Conservation (phyloP, 2,888 invertebrate genomes). For the Sepiola atlantica region DNA sequence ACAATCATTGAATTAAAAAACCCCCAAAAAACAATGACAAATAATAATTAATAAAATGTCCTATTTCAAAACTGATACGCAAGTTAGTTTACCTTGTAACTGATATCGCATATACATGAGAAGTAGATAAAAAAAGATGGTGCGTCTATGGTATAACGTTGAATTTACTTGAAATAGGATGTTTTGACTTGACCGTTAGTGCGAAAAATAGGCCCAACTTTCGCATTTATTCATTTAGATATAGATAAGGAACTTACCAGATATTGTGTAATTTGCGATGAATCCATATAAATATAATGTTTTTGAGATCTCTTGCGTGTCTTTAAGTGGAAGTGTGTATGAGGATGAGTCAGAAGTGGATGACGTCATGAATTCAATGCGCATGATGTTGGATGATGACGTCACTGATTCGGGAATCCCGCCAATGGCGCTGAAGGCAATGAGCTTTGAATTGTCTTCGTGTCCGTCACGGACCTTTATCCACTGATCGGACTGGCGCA, state of each 20-base stretch:
- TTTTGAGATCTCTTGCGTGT: constrained; percentile 46
- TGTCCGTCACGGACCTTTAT: constrained; percentile 69
- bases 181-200: no score
- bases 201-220: no score
- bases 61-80: no score
- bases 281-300: constrained; percentile 63
- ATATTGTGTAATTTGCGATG: constrained; percentile 59
- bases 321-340: constrained; percentile 14
- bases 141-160: no score
- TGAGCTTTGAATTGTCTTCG: constrained; percentile 57
- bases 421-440: constrained; percentile 61
- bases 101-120: no score
- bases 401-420: constrained; percentile 57
- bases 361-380: constrained; percentile 66
- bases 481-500: constrained; percentile 65
- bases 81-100: no score
- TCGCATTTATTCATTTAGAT: no score
- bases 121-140: no score
- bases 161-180: no score
- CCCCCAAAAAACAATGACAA: no score
- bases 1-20: no score
- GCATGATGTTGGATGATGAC: constrained; percentile 63
- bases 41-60: no score
- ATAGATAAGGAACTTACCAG: constrained; percentile 52
- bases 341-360: constrained; percentile 42